A percentile compares a stretch with the other conserved stretches of the same genome.
These are phyloP conservation scores for Galerucella pusilla DNA, from an alignment of 2,888 invertebrate species.

Conservation along the genomic window DNA sequence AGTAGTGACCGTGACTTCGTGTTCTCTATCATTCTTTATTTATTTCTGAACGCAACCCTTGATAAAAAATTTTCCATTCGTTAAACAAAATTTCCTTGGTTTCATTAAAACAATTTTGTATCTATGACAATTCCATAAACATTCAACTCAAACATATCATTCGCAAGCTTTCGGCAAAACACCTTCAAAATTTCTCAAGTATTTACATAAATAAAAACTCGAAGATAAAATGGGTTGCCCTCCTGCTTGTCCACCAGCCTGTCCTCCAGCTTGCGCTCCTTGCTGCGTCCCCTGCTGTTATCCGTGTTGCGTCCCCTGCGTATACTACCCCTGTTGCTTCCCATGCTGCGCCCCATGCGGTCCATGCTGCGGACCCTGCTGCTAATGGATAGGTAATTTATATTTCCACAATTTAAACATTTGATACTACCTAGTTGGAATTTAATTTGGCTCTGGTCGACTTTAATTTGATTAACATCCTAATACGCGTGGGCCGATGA, in stretches of 20 bases:
- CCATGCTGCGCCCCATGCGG: constrained; percentile 48
- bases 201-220: not conserved
- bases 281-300: constrained; percentile 48
- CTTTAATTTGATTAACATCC: too few species aligned
- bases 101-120: not conserved
- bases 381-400: constrained; percentile 14
- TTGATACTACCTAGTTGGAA: too few species aligned
- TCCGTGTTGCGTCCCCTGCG: constrained; percentile 47
- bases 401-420: not conserved
- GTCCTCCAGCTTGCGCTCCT: constrained; percentile 40
- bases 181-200: constrained; percentile 13
- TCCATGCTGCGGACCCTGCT: constrained; percentile 44
- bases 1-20: too few species aligned
- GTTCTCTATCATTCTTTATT: not conserved
- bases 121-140: not conserved
- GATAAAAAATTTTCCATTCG: not conserved
- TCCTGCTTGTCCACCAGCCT: constrained; percentile 29
- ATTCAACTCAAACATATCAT: not conserved
- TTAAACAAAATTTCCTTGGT: not conserved
- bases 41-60: not conserved
- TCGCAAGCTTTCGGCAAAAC: not conserved
- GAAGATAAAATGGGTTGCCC: constrained; percentile 18
- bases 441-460: too few species aligned
- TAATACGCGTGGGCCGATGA: too few species aligned
- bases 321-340: constrained; percentile 46